Percentiles rank a stretch among this genome's conserved stretches.
Evolutionary conservation across 2,113 vertebrate genomes (phyloP).

Genomic region (Aegithalos caudatus): DNA sequence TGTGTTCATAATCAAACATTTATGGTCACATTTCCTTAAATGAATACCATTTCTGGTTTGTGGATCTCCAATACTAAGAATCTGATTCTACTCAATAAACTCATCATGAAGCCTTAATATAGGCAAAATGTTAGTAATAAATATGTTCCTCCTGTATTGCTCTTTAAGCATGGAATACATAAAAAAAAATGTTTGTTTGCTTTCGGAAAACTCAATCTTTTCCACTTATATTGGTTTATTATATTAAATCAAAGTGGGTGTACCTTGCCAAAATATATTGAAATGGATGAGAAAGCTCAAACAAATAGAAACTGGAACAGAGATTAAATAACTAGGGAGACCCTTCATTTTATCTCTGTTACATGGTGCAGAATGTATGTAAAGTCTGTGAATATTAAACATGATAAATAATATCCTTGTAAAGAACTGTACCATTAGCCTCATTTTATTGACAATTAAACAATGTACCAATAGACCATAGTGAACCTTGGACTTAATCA

Average conservation of each 20-base stretch:
- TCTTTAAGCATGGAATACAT: neutral
- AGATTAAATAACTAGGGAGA: neutral
- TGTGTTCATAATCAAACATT: neutral
- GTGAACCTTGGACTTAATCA: neutral
- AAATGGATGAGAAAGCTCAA: neutral
- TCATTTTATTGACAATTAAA: neutral
- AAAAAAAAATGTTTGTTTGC: neutral
- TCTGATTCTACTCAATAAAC: neutral
- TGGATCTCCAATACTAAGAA: neutral
- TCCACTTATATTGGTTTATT: neutral
- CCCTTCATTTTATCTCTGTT: neutral
- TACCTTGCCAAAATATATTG: neutral
- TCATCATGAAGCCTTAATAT: neutral
- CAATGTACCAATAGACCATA: neutral
- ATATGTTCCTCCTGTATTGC: neutral
- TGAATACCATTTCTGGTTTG: neutral
- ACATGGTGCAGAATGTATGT: neutral
- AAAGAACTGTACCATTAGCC: neutral
- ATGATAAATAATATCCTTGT: neutral
- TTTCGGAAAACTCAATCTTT: neutral
- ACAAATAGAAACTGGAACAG: neutral
- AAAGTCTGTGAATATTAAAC: neutral
- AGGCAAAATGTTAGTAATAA: neutral
- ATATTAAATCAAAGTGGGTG: neutral
- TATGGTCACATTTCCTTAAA: neutral